These are phyloP conservation scores for Calycopis cecrops DNA, from an alignment of 1,140 invertebrate genomes.

Conservation along the genomic window DNA sequence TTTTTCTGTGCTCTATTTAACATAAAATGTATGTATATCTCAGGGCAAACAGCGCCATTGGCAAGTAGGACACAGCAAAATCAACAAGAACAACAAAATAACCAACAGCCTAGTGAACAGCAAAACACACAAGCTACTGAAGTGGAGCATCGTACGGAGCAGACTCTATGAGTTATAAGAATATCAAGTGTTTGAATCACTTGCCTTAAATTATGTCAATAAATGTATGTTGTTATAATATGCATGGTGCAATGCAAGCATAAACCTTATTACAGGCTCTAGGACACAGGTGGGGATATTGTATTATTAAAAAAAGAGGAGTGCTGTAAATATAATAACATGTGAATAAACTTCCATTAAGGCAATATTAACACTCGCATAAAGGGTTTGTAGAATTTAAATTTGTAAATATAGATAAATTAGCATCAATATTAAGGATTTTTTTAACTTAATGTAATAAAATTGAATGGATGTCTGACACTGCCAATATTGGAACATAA, in stretches of 20 bases:
- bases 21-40: constrained; percentile 8
- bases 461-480: constrained; percentile 1
- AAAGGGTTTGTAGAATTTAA: neutral
- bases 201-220: constrained; percentile 24
- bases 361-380: constrained; percentile 4
- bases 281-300: too few relatives aligned
- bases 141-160: constrained; percentile 49
- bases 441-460: neutral
- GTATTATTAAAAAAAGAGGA: too few relatives aligned
- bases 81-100: constrained; percentile 41
- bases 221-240: neutral
- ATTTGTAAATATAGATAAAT: neutral
- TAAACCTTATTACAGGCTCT: too few relatives aligned
- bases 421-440: neutral
- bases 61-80: constrained; percentile 53
- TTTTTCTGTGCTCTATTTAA: too few relatives aligned
- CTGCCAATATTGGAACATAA: constrained; percentile 6
- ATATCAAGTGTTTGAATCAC: constrained; percentile 7
- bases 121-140: constrained; percentile 44
- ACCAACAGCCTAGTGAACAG: constrained; percentile 38
- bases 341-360: neutral
- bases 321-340: neutral
- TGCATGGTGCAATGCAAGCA: neutral
- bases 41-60: constrained; percentile 64
- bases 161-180: constrained; percentile 47